phyloP scores from a whole-genome alignment of 2,797 vertebrate genomes.

The Cichlasoma orientale region DNA sequence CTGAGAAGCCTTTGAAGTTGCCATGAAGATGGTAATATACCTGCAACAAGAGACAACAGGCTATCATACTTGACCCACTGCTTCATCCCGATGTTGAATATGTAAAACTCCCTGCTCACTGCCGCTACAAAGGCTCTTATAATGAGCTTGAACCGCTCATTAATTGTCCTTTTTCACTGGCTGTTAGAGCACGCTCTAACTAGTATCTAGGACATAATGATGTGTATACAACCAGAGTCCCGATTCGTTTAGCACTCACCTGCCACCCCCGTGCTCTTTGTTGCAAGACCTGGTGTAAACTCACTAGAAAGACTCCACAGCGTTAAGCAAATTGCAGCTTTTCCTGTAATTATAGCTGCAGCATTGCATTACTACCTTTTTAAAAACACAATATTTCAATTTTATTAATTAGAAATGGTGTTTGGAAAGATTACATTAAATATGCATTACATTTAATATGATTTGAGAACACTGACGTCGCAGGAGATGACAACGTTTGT shows the following conservation, averaged over 20 bases:
- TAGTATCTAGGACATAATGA: conserved; percentile 48
- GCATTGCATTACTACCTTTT: neutral
- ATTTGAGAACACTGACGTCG: neutral
- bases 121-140: conserved; percentile 41
- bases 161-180: conserved; percentile 55
- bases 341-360: conserved; percentile 4
- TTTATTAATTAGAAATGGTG: neutral
- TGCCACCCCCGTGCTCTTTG: conserved; percentile 18
- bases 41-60: conserved; percentile 23
- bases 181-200: conserved; percentile 43
- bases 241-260: conserved; percentile 46
- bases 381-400: neutral
- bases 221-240: conserved; percentile 15
- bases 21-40: conserved; percentile 40
- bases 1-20: conserved; percentile 44
- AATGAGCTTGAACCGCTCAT: conserved; percentile 67
- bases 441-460: neutral
- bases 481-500: neutral
- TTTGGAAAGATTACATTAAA: neutral
- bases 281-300: conserved; percentile 3
- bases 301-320: conserved; percentile 8
- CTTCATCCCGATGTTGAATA: conserved; percentile 50
- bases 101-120: conserved; percentile 41
- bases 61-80: conserved; percentile 39
- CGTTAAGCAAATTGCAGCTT: conserved; percentile 10